Evolutionary conservation across 2,797 vertebrate species (phyloP).

Genomic region (Dendrocincla tyrannina): DNA sequence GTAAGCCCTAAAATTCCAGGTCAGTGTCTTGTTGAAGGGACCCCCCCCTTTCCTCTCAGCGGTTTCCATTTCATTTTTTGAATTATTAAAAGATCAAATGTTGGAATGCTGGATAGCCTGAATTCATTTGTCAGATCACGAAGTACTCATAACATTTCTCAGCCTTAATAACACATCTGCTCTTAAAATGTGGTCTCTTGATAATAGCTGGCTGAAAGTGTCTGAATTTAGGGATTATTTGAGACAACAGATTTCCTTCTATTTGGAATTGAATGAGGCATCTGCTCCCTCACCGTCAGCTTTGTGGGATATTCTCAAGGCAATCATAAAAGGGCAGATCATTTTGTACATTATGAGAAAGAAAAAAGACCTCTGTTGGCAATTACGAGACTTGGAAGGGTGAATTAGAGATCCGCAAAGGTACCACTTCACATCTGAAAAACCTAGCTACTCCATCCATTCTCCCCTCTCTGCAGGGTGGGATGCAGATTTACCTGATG

Average conservation of each 20-base stretch:
- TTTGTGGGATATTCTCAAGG: slow-evolving; percentile 80
- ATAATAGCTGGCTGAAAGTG: slow-evolving; percentile 85
- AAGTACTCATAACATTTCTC: slow-evolving; percentile 85
- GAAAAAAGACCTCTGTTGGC: slow-evolving; percentile 75
- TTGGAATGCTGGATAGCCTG: slow-evolving; percentile 77
- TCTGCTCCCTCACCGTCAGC: slow-evolving; percentile 80
- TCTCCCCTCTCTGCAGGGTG: background rate
- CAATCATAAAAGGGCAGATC: slow-evolving; percentile 82
- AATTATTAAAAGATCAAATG: slow-evolving; percentile 79
- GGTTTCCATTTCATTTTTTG: slow-evolving; percentile 69
- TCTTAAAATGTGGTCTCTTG: slow-evolving; percentile 85
- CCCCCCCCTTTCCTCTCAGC: background rate
- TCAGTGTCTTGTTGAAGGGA: background rate
- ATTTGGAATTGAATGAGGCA: slow-evolving; percentile 83
- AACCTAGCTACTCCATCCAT: slow-evolving; percentile 18
- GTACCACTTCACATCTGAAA: slow-evolving; percentile 53
- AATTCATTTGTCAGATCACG: slow-evolving; percentile 84
- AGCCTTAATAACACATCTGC: slow-evolving; percentile 86
- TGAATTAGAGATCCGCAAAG: slow-evolving; percentile 67
- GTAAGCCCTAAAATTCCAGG: background rate
- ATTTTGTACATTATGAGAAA: slow-evolving; percentile 76
- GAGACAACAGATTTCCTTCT: slow-evolving; percentile 86
- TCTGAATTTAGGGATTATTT: slow-evolving; percentile 86
- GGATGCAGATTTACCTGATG: background rate
- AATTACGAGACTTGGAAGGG: slow-evolving; percentile 71